Conservation (phyloP, 2,797 vertebrate species). For the Iguana delicatissima region DNA sequence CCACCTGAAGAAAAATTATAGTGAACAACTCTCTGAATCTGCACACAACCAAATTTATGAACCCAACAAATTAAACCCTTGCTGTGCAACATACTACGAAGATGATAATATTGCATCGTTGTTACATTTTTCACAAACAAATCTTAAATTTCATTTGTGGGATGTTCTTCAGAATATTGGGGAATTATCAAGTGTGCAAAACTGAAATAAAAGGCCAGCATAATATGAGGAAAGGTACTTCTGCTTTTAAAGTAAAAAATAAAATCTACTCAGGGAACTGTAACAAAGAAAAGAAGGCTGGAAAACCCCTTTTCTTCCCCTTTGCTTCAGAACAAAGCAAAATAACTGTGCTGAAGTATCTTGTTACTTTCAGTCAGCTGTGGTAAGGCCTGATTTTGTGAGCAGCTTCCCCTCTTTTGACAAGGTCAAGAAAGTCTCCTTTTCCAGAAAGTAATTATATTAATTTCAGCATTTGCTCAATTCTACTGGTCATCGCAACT, state of each 20-base stretch:
- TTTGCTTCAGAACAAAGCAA: not conserved
- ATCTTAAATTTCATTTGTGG: not conserved
- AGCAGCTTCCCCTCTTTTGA: conserved; percentile 3
- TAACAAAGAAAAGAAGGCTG: not conserved
- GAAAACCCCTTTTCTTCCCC: conserved; percentile 37
- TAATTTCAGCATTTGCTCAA: not conserved
- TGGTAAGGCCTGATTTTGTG: not conserved
- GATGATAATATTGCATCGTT: not conserved
- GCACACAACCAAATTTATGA: not conserved
- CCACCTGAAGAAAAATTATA: not conserved
- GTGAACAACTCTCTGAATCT: not conserved
- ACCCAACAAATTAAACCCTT: not conserved
- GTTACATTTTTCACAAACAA: not conserved
- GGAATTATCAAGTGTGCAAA: not conserved
- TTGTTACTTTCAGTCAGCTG: not conserved
- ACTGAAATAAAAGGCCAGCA: not conserved
- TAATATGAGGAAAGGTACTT: not conserved
- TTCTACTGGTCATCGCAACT: too few relatives aligned
- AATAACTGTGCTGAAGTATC: not conserved
- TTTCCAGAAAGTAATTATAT: not conserved
- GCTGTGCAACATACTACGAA: not conserved
- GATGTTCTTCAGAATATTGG: not conserved
- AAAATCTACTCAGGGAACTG: not conserved
- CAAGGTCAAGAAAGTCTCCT: not conserved
- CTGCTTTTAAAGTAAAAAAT: conserved; percentile 3